Conservation (phyloP, 2,888 invertebrate species). For the Lottia scabra region DNA sequence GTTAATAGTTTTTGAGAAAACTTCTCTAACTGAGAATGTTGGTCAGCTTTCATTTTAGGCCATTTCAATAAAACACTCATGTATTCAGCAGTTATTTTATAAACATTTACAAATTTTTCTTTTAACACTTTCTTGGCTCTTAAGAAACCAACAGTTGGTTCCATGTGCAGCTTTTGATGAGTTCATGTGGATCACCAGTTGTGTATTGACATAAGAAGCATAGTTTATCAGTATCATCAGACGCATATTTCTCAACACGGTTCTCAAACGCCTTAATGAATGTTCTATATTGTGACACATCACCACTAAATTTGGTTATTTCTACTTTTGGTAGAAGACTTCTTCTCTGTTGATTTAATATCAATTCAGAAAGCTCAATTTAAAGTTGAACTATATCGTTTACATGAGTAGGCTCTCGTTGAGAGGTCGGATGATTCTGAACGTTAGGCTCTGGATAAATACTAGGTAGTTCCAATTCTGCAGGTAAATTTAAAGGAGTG, state of each 20-base stretch:
- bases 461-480: too few relatives aligned
- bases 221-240: constrained; percentile 13
- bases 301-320: constrained; percentile 27
- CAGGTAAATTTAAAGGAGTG: too few relatives aligned
- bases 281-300: constrained; percentile 21
- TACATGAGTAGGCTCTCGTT: background rate
- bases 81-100: constrained; percentile 2
- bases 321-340: constrained; percentile 19
- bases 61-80: background rate
- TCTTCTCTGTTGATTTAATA: background rate
- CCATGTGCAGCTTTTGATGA: constrained; percentile 7
- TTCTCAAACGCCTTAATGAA: constrained; percentile 21
- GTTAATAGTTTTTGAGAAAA: background rate
- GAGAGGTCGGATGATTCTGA: too few relatives aligned
- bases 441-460: too few relatives aligned
- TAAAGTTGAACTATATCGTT: background rate
- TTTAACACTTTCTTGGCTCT: background rate
- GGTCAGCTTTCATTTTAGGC: background rate
- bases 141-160: background rate
- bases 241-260: constrained; percentile 11
- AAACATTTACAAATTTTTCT: constrained; percentile 10
- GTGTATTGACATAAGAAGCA: constrained; percentile 17
- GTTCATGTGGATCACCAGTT: constrained; percentile 10
- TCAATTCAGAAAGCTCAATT: background rate
- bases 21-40: background rate